Conservation (phyloP, 2,113 vertebrate genomes). For the Sylvia atricapilla region DNA sequence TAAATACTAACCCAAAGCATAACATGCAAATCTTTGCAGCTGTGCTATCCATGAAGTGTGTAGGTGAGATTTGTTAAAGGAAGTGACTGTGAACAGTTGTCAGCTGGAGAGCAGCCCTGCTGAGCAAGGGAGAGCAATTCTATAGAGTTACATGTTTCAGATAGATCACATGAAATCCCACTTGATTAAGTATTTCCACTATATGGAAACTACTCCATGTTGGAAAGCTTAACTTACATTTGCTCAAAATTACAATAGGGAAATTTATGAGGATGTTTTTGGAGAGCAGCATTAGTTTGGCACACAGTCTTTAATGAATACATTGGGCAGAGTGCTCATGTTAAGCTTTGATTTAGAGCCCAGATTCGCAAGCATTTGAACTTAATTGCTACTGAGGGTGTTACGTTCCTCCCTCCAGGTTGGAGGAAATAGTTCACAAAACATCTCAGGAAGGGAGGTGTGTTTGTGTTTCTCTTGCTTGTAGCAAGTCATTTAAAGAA, state of each 20-base stretch:
- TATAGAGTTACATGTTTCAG: not conserved
- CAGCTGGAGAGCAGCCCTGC: not conserved
- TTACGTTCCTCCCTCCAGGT: not conserved
- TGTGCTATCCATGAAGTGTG: not conserved
- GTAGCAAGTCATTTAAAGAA: not conserved
- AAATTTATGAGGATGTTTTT: not conserved
- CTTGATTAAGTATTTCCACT: not conserved
- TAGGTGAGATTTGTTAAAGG: not conserved
- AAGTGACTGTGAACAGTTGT: not conserved
- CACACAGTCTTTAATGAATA: not conserved
- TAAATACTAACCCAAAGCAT: not conserved
- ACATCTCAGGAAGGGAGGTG: not conserved
- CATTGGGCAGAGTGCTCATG: not conserved
- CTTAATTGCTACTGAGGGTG: not conserved
- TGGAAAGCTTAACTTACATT: not conserved
- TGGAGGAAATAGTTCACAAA: conserved; percentile 6
- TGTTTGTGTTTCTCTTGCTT: not conserved
- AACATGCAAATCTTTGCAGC: not conserved
- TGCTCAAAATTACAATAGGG: not conserved
- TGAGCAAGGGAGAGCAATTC: not conserved
- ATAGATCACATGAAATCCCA: not conserved
- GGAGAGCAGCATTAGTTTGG: not conserved
- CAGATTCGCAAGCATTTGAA: not conserved
- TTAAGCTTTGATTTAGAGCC: not conserved
- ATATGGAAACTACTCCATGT: not conserved